Evolutionary conservation across 92 coral and sea anemone genomes (phyloP), one percentile per base, ranked within the genome.

Genomic region (Porites lobata): DNA sequence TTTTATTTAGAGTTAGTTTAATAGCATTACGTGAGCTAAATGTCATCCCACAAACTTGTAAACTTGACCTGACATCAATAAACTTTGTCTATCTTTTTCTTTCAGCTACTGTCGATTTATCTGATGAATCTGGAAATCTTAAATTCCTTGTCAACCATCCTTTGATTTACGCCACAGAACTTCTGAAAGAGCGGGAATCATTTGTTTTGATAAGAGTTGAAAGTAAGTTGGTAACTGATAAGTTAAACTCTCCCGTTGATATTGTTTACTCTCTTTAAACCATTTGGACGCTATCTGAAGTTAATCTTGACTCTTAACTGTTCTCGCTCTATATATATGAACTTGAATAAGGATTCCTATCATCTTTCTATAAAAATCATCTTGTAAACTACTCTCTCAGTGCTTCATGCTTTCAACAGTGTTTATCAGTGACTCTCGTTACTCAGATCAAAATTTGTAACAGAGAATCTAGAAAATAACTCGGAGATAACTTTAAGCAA

Each of bases 91-190:
- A 6, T 32, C 20, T 77, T 29, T 81, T 83, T 47, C 58, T 50
- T 74, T 9, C 72, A 97, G 99, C 92, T 26, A 81, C 83, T 43
- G 96, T 97, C 7, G 99, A 97, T 82, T 80, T 97, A 84, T 92
- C 94, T 21, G 99, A 97, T 78, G 98, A 97, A 78, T 78, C 87
- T 54, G 99, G 99, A 7, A 97, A 97, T 62, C 83, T 97, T n/a
- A 97, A 97, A 69, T 95, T 83, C 67, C 76, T 97, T 1, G 85
- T 85, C 12, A 95, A 96, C 56, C 98, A 95, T 73, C 98, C 98
- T 18, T 82, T 85, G 17, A 88, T 92, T 8, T 97, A 96, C 77
- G 99, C 98, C 5, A 88, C 97, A 29, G 98, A 97, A 9, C 80
- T 94, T 32, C 76, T 97, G 38, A 95, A 97, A 83, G 98, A 94